Base-by-base conservation (phyloP, 2,113 vertebrate genomes). In the Benitochromis conjunctus region DNA sequence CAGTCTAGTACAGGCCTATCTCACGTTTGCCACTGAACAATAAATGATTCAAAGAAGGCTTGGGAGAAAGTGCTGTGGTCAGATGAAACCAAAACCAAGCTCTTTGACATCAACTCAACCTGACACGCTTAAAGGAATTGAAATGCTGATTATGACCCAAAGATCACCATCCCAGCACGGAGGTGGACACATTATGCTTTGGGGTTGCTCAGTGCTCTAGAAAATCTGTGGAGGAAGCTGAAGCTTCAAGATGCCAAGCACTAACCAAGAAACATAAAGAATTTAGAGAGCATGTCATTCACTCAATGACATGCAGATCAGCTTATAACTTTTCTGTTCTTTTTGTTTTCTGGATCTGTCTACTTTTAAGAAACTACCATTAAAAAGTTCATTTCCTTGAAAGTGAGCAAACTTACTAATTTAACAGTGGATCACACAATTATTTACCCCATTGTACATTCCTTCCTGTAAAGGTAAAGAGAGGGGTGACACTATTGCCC, bases 361-460 rank as follows among this genome's bases (percentile, higher is more conserved):
- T 66, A n/a, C n/a, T n/a, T n/a, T n/a, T n/a, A n/a, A n/a, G n/a
- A 66, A 66, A 36, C 36, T 41, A 66, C 62, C 21, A 66, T 66
- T 41, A 66, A 41, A 66, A 66, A 66, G 2, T 66, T 21, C 1
- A 66, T 66, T 66, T 66, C 19, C 9, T 38, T 38, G 60, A 38
- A 41, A 66, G 62, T 66, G 62, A 66, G 36, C n/a, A 66, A 41
- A 66, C 7, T 9, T 66, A 41, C 14, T 41, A 66, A 21, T 41
- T 21, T 19, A 66, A 19, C 34, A 66, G 34, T 64, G 62, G 34
- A 41, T 66, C 36, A 21, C 21, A 41, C 36, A 21, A 21, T 66
- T 41, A 66, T 66, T 66, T 66, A 8, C 62, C 11, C 34, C 11
- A 66, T 1, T 66, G 19, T 46, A 46, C 66, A 71, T 71, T 46